These are phyloP conservation scores for Anoplopoma fimbria DNA, from an alignment of 2,113 vertebrate species.

Conservation along the genomic window DNA sequence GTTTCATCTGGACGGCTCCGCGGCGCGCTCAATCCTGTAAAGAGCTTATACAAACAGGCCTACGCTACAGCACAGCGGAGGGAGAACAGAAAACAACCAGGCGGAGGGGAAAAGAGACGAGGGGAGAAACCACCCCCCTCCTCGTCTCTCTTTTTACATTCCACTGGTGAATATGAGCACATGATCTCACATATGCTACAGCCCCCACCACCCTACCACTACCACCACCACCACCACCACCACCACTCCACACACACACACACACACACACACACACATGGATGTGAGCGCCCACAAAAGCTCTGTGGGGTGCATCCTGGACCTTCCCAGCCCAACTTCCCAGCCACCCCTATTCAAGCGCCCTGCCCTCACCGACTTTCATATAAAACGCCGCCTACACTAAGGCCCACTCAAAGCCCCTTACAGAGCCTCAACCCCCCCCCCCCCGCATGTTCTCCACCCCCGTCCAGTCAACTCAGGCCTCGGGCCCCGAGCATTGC, in stretches of 20 bases:
- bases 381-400: constrained; percentile 80
- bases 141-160: constrained; percentile 73
- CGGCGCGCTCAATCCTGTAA: constrained; percentile 70
- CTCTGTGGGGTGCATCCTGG: constrained; percentile 81
- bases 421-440: constrained; percentile 75
- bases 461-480: constrained; percentile 74
- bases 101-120: constrained; percentile 47
- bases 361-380: constrained; percentile 77
- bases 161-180: constrained; percentile 83
- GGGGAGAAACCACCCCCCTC: constrained; percentile 27
- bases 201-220: background rate
- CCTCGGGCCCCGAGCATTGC: constrained; percentile 69
- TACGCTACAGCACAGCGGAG: constrained; percentile 64
- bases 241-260: constrained; percentile 35
- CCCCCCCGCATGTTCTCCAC: constrained; percentile 51
- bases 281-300: constrained; percentile 78
- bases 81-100: constrained; percentile 79
- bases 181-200: constrained; percentile 83
- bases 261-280: constrained; percentile 53
- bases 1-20: constrained; percentile 80
- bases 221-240: constrained; percentile 7
- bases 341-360: constrained; percentile 80
- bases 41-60: constrained; percentile 81
- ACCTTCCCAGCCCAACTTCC: constrained; percentile 80
- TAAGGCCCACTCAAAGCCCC: constrained; percentile 79